Base-by-base conservation (phyloP, 2,888 invertebrate genomes). In the Himalopsyche tibetana region DNA sequence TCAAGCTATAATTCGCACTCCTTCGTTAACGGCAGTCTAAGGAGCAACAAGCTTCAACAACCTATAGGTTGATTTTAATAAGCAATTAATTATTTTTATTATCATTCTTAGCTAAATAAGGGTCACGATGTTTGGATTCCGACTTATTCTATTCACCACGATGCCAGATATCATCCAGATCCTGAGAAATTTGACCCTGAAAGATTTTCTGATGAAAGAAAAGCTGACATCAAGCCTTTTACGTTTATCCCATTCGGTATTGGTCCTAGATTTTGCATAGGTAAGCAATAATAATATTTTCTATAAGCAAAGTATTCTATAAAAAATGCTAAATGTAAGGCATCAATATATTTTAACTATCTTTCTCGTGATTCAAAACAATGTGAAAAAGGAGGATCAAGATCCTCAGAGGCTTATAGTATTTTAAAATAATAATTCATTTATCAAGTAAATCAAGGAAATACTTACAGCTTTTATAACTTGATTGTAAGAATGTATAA, bases 181-280 rank as follows among this genome's bases (percentile, higher is more conserved):
- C 91, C 91, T 0, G 89, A 90, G 15, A 89, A 89, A 86, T 93
- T 93, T 88, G 90, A 92, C 84, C 93, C 93, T 0, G 92, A 93
- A 45, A 89, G 92, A 82, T 93, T 93, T 89, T 91, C 91, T 0
- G 91, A 92, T 0, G 92, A 92, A 82, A 92, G 91, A 86, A 92
- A 91, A 79, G 55, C 82, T 42, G 84, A 84, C 9, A 83, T 88
- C 15, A 80, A 82, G 38, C 88, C 87, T n/a, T 88, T 87, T 38
- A 88, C 88, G 28, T 88, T 88, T 63, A 88, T 88, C 28, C 88
- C 88, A 45, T 88, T 88, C 79, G 88, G 88, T n/a, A 80, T 88
- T 6, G 88, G 88, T 38, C 88, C 88, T n/a, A 87, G 88, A 84
- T 88, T 88, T 83, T 88, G 88, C 81, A 88, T 88, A 11, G 88